These are phyloP conservation scores for Rhyacichthys aspro DNA, from an alignment of 2,797 vertebrate species.

Conservation along the genomic window DNA sequence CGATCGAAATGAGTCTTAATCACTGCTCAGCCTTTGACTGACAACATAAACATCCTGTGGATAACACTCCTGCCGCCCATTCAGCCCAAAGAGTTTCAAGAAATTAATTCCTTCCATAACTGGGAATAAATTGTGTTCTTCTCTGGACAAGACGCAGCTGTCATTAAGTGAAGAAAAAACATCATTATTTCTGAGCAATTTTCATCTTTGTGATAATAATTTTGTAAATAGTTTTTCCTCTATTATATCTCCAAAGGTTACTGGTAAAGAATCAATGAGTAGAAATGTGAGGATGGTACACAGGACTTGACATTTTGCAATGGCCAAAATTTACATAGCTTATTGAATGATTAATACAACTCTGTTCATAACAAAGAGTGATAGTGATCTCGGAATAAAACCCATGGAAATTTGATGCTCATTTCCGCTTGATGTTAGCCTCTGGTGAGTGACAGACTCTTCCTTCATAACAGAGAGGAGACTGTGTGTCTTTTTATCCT, in stretches of 20 bases:
- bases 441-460: conserved; percentile 36
- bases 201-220: neutral
- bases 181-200: neutral
- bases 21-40: conserved; percentile 79
- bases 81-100: conserved; percentile 37
- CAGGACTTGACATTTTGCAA: conserved; percentile 75
- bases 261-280: conserved; percentile 21
- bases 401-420: conserved; percentile 45
- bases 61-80: conserved; percentile 52
- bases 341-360: conserved; percentile 50
- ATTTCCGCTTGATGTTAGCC: conserved; percentile 44
- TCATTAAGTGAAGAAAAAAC: conserved; percentile 1
- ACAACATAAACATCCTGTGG: conserved; percentile 79
- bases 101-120: conserved; percentile 46
- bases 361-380: conserved; percentile 38
- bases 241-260: conserved; percentile 23
- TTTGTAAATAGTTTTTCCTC: conserved; percentile 23
- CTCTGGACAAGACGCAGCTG: conserved; percentile 14
- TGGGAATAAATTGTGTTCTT: conserved; percentile 35
- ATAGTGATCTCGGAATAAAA: conserved; percentile 52
- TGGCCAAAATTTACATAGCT: conserved; percentile 78
- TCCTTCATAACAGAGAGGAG: conserved; percentile 47
- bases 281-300: conserved; percentile 31
- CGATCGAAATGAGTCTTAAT: conserved; percentile 82
- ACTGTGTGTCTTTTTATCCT: conserved; percentile 41